A percentile compares a stretch with the other conserved stretches of the same genome.
Conservation (phyloP, 2,113 vertebrate species). For the Dryoscopus gambensis region DNA sequence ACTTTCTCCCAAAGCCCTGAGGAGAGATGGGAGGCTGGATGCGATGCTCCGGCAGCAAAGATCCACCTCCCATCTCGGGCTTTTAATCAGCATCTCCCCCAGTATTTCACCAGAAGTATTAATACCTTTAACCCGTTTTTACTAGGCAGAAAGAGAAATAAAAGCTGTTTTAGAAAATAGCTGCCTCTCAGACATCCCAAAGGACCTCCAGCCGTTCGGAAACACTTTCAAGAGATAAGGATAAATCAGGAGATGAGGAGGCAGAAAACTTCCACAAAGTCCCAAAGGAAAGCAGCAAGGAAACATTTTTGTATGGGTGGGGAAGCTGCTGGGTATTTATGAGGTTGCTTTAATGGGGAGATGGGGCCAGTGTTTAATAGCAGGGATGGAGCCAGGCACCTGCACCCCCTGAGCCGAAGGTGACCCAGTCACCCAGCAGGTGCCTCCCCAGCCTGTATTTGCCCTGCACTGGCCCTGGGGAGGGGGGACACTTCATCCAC, state of each 20-base stretch:
- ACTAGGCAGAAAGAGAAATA: background rate
- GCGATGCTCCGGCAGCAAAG: accelerated
- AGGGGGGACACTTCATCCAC: background rate
- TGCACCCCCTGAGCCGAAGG: background rate
- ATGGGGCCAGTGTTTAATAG: accelerated
- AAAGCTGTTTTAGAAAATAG: background rate
- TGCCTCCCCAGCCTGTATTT: background rate
- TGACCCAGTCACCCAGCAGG: background rate
- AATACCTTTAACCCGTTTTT: background rate
- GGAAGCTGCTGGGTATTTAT: background rate
- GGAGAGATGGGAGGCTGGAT: background rate
- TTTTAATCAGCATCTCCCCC: background rate
- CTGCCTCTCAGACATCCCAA: background rate
- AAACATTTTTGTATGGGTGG: background rate
- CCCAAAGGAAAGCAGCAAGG: background rate
- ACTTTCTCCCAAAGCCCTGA: background rate
- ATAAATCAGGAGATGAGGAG: background rate
- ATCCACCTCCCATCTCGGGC: background rate
- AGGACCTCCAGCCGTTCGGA: background rate
- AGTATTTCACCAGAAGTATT: background rate
- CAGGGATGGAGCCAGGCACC: background rate
- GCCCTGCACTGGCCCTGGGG: background rate
- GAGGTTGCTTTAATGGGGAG: background rate
- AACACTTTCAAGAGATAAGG: background rate
- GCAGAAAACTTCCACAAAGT: background rate